Base-by-base conservation (phyloP, 2,797 vertebrate genomes). In the Sciurus vulgaris region DNA sequence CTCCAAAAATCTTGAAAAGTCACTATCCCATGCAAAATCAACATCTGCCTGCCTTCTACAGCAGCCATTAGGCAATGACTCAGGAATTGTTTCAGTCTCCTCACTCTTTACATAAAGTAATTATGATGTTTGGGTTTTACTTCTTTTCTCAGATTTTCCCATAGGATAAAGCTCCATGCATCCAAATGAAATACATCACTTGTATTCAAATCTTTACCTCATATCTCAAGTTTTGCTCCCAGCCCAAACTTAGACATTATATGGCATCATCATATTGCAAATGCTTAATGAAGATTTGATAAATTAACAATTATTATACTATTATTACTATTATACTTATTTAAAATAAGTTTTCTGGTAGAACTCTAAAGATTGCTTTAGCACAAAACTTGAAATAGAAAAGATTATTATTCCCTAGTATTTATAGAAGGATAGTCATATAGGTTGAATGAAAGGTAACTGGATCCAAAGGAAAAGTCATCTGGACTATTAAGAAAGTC, bases 401-500 rank as follows among this genome's bases (percentile, higher is more conserved):
- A 79, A 30, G 11, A 63, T 49, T 87, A 18, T 44, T 91, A 89
- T 92, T 76, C 9, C 47, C 49, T 56, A 4, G 18, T 59, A 86
- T 44, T n/a, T 28, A 84, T 28, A 82, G 8, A 12, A 72, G 14
- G 33, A 17, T 63, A 70, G 33, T 26, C 77, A 20, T 49, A 11
- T 44, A 41, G 3, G 3, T 20, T 84, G 91, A 93, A 65, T 92
- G 78, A 92, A 87, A 93, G 24, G 7, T 70, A 70, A 73, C 17
- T 12, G 77, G 28, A 84, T 93, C 61, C 54, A 70, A 89, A 76
- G 35, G 33, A 94, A 85, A 83, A 28, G 30, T 77, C 63, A 88
- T 76, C n/a, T 85, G 41, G 24, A 92, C 30, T 88, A 4, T 79
- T 87, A 86, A 78, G 65, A 94, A 94, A 96, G 33, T 14, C 81